Base-by-base conservation (phyloP, 1,140 invertebrate species). In the Yoshiicerus persimilis region DNA sequence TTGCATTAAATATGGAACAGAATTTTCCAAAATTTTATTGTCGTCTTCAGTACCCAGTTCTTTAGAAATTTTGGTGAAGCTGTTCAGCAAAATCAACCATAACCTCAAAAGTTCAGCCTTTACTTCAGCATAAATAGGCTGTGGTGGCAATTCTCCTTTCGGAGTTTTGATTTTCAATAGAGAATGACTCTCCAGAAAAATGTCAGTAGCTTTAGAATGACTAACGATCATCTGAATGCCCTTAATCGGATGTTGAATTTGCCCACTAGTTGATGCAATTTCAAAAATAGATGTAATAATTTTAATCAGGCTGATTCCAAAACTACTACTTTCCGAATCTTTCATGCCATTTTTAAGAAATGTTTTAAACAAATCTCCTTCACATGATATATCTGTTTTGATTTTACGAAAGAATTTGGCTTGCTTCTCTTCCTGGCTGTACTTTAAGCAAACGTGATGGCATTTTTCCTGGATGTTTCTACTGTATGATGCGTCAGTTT, bases 1-100 rank as follows among this genome's bases (percentile, higher is more conserved):
- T 66, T 90, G 84, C 75, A 90, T 39, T 4, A 89, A 77, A n/a
- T 90, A 86, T 0, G 89, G 88, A 25, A 90, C 87, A 6, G 87
- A 88, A 56, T 86, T 88, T 47, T 88, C 62, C 64, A 88, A 62
- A 25, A 88, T 75, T 62, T 86, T 88, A n/a, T 86, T 86, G 32
- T 88, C 87, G 32, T 86, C 38, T 62, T 83, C 39, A 36, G 84
- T 88, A 39, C 87, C 87, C 4, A 10, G n/a, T 23, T 20, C 23
- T 56, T 88, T 88, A 16, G 62, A 86, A 47, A 86, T 77, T 70
- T 77, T 86, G 5, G 64, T 80, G 38, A 88, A 88, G 2, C 34
- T 30, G 2, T 85, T 23, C 4, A 88, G 25, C 27, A 88, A 39
- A 9, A 23, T 20, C 11, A 39, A n/a, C 87, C 87, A 88, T 6